Evolutionary conservation across 2,113 vertebrate genomes (phyloP), one percentile per base, ranked within the genome.

Genomic region (Aphelocoma coerulescens): DNA sequence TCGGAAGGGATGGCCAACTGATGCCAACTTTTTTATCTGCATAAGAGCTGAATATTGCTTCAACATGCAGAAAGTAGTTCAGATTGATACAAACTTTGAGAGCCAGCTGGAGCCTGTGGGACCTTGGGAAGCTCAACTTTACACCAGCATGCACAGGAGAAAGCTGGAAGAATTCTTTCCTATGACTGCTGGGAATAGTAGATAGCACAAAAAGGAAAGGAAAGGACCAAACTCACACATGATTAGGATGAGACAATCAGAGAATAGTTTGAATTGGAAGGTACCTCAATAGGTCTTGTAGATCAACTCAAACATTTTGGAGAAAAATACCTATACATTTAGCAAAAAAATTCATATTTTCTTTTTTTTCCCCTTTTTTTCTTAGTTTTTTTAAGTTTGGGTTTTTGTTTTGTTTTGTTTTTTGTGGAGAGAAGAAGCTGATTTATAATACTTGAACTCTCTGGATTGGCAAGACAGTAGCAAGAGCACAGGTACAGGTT

Each of bases 71-170:
- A 39, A 78, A 32, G 30, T 28, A 57, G 8, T 55, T 75, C 19
- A 48, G 27, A 32, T 44, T 59, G 54, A 51, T n/a, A n/a, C 2
- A 63, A 85, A 3, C 1, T 22, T n/a, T 62, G 49, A 72, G 35
- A 88, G 7, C 4, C 48, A 72, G 1, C 11, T 75, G 46, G 17
- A 69, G 11, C 7, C 22, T 66, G 5, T 74, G 13, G 43, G 32
- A 57, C 16, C 4, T 41, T 41, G 35, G 32, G 59, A 78, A 75
- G 8, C 3, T 68, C 39, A 39, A 2, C 9, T 28, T 75, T 39
- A 67, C 23, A 61, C 2, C 15, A n/a, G 1, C 0, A 0, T 48
- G 32, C 3, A 24, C 52, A 69, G 32, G 13, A 76, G 32, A 66
- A 88, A 76, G 10, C 37, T 84, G 30, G 8, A 80, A 88, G 11